Evolutionary conservation across 1,140 invertebrate species (phyloP).

Genomic region (Scaptodrosophila lebanonensis): DNA sequence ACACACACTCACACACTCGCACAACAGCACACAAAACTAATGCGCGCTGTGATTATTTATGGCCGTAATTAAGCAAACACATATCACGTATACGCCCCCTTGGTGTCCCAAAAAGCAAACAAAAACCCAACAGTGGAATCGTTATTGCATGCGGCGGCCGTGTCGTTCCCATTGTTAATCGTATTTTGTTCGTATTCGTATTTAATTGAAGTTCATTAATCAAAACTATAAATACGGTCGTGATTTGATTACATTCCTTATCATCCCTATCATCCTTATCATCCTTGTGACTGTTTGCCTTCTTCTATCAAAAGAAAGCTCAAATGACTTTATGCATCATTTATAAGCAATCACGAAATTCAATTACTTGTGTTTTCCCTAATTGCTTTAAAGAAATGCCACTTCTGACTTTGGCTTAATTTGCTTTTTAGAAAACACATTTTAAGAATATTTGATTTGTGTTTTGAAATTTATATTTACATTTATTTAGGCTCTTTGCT

Average conservation of each 20-base stretch:
- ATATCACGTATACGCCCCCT: slow-evolving; percentile 43
- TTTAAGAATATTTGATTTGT: too few relatives aligned
- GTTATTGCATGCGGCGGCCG: too few relatives aligned
- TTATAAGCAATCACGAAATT: too few relatives aligned
- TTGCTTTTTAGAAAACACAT: too few relatives aligned
- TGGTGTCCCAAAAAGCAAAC: slow-evolving; percentile 10
- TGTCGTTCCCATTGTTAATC: slow-evolving; percentile 14
- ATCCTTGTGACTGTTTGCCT: too few relatives aligned
- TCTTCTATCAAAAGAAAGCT: slow-evolving; percentile 27
- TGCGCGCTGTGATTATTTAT: slow-evolving; percentile 63
- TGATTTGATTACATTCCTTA: too few relatives aligned
- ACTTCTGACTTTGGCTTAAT: too few relatives aligned
- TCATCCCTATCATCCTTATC: too few relatives aligned
- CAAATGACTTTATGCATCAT: too few relatives aligned
- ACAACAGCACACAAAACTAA: slow-evolving; percentile 45
- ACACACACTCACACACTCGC: not conserved
- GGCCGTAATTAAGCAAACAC: slow-evolving; percentile 69
- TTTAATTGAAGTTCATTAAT: slow-evolving; percentile 68
- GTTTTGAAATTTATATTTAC: slow-evolving; percentile 53
- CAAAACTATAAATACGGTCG: slow-evolving; percentile 36
- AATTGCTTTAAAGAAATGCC: too few relatives aligned
- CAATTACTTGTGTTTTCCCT: too few relatives aligned
- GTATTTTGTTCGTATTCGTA: slow-evolving; percentile 46
- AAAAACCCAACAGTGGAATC: slow-evolving; percentile 1
- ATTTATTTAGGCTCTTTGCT: too few relatives aligned